A percentile compares a stretch with the other conserved stretches of the same genome.
phyloP scores from a whole-genome alignment of 1,140 invertebrate species.

The Apis florea region DNA sequence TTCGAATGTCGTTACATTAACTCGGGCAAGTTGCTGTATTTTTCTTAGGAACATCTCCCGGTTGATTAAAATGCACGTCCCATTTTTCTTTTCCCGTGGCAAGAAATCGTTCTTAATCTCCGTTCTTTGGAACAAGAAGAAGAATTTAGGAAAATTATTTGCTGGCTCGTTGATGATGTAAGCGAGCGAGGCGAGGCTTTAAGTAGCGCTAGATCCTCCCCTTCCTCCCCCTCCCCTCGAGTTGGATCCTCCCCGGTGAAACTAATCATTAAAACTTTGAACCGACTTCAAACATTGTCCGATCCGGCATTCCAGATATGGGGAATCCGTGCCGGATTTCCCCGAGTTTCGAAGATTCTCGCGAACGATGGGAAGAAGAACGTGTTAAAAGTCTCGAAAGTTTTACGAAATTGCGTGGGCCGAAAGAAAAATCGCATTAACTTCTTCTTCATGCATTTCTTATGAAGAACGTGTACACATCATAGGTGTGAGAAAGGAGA shows the following conservation, averaged over 20 bases:
- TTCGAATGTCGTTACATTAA: too few relatives aligned
- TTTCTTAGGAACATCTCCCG: too few relatives aligned
- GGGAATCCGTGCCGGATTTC: background rate
- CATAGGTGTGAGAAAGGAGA: too few relatives aligned
- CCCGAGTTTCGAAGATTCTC: conserved; percentile 1
- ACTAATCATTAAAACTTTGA: conserved; percentile 40
- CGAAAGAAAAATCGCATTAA: conserved; percentile 18
- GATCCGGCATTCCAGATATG: conserved; percentile 17
- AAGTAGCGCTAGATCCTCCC: background rate
- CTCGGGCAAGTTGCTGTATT: too few relatives aligned
- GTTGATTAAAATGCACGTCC: too few relatives aligned
- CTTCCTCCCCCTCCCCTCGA: background rate
- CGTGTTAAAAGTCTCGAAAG: conserved; percentile 23
- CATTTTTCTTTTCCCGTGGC: too few relatives aligned
- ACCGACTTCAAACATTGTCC: conserved; percentile 30
- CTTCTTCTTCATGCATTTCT: conserved; percentile 2
- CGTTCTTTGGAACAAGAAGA: too few relatives aligned
- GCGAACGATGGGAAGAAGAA: background rate
- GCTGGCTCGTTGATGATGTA: background rate
- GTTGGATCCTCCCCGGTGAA: background rate
- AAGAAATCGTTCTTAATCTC: background rate
- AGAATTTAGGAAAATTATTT: background rate
- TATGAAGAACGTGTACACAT: background rate
- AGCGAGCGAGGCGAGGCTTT: background rate
- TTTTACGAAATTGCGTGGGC: conserved; percentile 18